Evolutionary conservation across 2,888 invertebrate genomes (phyloP).

Genomic region (Tetrapedia diversipes): DNA sequence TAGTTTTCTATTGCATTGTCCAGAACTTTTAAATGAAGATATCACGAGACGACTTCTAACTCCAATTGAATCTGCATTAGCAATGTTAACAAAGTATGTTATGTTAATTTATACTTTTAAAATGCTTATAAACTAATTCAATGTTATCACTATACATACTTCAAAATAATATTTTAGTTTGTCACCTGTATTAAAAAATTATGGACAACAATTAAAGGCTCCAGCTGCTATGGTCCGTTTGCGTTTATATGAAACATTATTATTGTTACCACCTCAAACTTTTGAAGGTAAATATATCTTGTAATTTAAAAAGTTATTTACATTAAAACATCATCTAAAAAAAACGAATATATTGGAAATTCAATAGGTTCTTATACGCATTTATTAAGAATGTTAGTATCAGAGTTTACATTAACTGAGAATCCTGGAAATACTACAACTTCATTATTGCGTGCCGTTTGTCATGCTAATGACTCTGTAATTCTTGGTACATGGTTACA

Average conservation of each 20-base stretch:
- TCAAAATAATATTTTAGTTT: constrained; percentile 85
- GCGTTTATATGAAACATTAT: constrained; percentile 94
- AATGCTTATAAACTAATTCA: neutral
- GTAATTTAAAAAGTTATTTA: neutral
- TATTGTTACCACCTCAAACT: constrained; percentile 90
- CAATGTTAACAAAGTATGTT: constrained; percentile 94
- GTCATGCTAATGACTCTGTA: constrained; percentile 95
- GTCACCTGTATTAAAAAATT: constrained; percentile 92
- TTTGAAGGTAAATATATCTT: constrained; percentile 87
- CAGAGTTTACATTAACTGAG: constrained; percentile 97
- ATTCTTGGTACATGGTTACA: constrained; percentile 97
- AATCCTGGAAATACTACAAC: constrained; percentile 96
- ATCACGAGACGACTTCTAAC: constrained; percentile 93
- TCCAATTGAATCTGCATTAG: constrained; percentile 97
- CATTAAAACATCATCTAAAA: neutral
- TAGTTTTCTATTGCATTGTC: constrained; percentile 95
- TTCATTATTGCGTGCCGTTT: constrained; percentile 91
- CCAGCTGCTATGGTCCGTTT: constrained; percentile 96
- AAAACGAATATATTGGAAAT: constrained; percentile 15
- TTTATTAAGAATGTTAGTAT: constrained; percentile 94
- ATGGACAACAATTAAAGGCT: constrained; percentile 96
- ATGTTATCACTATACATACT: neutral
- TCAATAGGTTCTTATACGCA: constrained; percentile 90
- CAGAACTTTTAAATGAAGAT: constrained; percentile 95
- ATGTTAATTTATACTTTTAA: neutral